Evolutionary conservation across 2,888 invertebrate genomes (phyloP), one percentile per base, ranked within the genome.

Genomic region (Sphecodes monilicornis): DNA sequence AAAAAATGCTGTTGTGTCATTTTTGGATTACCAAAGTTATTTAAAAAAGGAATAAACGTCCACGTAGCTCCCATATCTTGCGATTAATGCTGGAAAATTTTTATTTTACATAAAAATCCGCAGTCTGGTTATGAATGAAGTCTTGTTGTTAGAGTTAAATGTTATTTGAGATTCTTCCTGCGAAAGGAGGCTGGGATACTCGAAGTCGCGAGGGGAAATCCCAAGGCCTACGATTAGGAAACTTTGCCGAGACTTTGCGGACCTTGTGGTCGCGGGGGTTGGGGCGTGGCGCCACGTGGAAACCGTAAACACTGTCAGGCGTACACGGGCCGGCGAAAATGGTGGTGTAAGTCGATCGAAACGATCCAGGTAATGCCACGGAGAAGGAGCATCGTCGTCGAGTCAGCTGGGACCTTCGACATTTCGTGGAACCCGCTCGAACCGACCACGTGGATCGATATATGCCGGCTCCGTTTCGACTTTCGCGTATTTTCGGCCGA

Each of bases 221-320:
- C 88, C 84, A 84, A 82, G 87, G 88, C 89, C 90, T 90, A 91
- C 91, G 91, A 92, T 93, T 92, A 91, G 91, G 88, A 90, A 93
- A 93, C 90, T 93, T 93, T 87, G 88, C 82, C 77, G 71, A 71
- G 82, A 89, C 89, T 90, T 84, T 76, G 43, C 73, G 76, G 91
- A 90, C 87, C 91, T 91, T 73, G 77, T 66, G 68, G 88, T 87
- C 13, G 80, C 70, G 26, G 85, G 84, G 79, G 82, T 79, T 83
- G 87, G 85, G 85, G 87, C 80, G 86, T 84, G 87, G 83, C 84
- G 88, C 88, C 92, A 91, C 91, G 91, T 91, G 92, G 90, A 85
- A 69, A 88, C 76, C 84, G 91, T 92, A 92, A 92, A 92, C 91
- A 92, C 75, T 73, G 82, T 81, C 39, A 72, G 70, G 54, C 69